Conservation (phyloP, 2,888 invertebrate species). For the Fabriciana adippe region DNA sequence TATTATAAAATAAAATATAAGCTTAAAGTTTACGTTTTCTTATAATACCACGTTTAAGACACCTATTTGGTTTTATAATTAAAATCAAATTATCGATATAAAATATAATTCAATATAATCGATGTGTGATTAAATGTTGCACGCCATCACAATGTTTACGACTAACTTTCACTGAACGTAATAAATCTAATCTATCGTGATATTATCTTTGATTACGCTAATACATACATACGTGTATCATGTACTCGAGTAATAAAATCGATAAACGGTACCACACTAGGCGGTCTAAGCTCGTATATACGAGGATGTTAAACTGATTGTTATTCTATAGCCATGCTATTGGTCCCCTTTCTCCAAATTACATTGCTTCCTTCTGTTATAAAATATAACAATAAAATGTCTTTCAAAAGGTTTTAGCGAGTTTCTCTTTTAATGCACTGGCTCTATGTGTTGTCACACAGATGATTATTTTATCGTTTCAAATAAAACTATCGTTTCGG, state of each 20-base stretch:
- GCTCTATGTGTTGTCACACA: neutral
- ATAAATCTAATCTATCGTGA: conserved; percentile 20
- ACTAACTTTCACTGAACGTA: conserved; percentile 31
- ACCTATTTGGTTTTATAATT: neutral
- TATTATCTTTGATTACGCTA: conserved; percentile 32
- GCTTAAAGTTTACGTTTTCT: too few species aligned
- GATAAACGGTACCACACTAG: conserved; percentile 34
- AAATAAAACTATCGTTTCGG: too few species aligned
- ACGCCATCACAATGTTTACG: conserved; percentile 13
- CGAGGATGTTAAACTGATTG: conserved; percentile 68
- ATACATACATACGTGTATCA: conserved; percentile 24
- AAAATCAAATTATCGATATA: neutral
- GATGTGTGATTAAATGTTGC: conserved; percentile 1
- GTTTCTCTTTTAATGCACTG: conserved; percentile 29
- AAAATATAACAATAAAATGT: conserved; percentile 38
- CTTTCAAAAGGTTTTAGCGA: conserved; percentile 30
- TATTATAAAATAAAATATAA: too few species aligned
- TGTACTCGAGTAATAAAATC: conserved; percentile 31
- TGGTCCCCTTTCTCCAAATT: conserved; percentile 68
- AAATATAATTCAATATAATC: conserved; percentile 1
- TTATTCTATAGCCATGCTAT: conserved; percentile 57
- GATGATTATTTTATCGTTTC: too few species aligned
- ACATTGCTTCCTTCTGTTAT: conserved; percentile 30
- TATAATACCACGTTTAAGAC: neutral
- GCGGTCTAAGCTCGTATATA: conserved; percentile 40